Percentiles rank a stretch among this genome's conserved stretches.
Evolutionary conservation across 2,113 vertebrate species (phyloP).

Genomic region (Illadopsis cleaveri): DNA sequence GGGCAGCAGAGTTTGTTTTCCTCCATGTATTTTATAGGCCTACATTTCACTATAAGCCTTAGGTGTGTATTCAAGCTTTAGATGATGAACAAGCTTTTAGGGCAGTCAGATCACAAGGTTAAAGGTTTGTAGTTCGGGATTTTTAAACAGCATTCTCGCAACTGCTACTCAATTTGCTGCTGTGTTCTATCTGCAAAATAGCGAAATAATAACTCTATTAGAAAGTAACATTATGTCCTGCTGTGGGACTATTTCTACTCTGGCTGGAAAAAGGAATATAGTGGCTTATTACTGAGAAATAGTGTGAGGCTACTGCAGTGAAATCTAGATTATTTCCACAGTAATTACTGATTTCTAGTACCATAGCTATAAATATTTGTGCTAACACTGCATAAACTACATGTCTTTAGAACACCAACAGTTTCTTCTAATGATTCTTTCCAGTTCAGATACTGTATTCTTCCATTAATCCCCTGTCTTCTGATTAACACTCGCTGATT

Average conservation of each 20-base stretch:
- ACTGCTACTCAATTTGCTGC: background rate
- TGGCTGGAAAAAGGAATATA: background rate
- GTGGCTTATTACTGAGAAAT: background rate
- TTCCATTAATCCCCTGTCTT: background rate
- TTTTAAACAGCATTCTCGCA: background rate
- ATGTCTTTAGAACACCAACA: background rate
- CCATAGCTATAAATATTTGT: background rate
- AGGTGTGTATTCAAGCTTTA: background rate
- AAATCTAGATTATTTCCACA: constrained; percentile 21
- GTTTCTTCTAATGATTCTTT: background rate
- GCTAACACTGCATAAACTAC: background rate
- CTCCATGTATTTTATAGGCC: background rate
- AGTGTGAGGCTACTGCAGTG: background rate
- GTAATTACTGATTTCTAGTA: constrained; percentile 28
- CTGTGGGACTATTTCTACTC: background rate
- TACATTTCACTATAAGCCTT: background rate
- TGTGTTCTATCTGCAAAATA: background rate
- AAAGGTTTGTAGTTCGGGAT: background rate
- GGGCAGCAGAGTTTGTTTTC: background rate
- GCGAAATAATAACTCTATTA: background rate
- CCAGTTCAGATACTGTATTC: background rate
- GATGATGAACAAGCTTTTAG: background rate
- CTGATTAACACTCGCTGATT: background rate
- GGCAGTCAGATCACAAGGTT: background rate
- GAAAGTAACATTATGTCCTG: background rate